Evolutionary conservation across 2,113 vertebrate species (phyloP), one percentile per base, ranked within the genome.

Genomic region (Chaetorhynchus papuensis): DNA sequence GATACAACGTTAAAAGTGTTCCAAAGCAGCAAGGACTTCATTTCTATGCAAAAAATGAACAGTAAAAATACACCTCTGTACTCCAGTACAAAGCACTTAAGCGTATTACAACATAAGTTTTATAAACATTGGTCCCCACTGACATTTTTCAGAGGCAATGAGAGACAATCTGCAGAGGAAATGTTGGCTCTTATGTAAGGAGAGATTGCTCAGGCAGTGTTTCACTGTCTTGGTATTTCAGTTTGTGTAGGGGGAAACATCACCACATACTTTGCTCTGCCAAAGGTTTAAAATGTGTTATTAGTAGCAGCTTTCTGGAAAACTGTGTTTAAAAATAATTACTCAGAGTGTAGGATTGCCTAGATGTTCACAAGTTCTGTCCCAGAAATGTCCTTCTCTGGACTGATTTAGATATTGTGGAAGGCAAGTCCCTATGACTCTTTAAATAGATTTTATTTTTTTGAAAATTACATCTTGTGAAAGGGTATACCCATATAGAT

Each of bases 301-400:
- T 93, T 87, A 87, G 86, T 90, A 88, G 53, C 57, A 72, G 70
- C 53, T 87, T 97, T 83, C 39, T 74, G 52, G 59, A 90, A 19
- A 90, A 33, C 35, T 37, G 4, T 52, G 79, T 83, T 93, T 86
- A 85, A 92, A 97, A 92, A 92, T 86, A 80, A 77, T 86, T 90
- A 59, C 92, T 77, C 68, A 74, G 76, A 83, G 52, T 83, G 39
- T 63, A 54, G 79, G 59, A 83, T 81, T 95, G 66, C 54, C n/a
- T 90, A 14, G 42, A 41, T 72, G 33, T 88, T 96, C 64, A 35
- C 44, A 63, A 49, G n/a, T 81, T 88, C 59, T 88, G 61, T 83
- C 60, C 85, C 68, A 75, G 64, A 90, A 93, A 90, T 84, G 89
- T 90, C 60, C 76, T 92, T 50, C 39, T 64, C 1, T 3, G 60